These are phyloP conservation scores for Linyphia triangularis DNA, from an alignment of 2,888 invertebrate species.

Conservation along the genomic window DNA sequence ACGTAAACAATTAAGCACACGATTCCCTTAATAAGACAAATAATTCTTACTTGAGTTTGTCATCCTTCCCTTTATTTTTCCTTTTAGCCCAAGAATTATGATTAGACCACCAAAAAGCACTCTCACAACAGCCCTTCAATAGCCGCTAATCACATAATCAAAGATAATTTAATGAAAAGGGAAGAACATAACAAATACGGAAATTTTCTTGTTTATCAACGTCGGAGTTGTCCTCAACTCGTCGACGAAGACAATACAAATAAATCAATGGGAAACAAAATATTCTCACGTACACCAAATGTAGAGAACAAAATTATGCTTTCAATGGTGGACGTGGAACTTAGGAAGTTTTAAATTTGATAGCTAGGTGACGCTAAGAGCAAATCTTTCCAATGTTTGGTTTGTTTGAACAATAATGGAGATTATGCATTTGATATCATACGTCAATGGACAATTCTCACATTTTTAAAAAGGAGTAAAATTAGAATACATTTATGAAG, in stretches of 20 bases:
- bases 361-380: too few species aligned
- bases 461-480: too few species aligned
- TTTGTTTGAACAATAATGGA: too few species aligned
- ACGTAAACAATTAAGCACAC: neutral
- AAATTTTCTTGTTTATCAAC: neutral
- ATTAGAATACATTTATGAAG: too few species aligned
- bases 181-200: slow-evolving; percentile 33
- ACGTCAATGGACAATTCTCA: too few species aligned
- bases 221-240: slow-evolving; percentile 6
- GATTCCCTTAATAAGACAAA: neutral
- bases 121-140: slow-evolving; percentile 53
- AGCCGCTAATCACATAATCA: slow-evolving; percentile 71
- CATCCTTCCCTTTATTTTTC: slow-evolving; percentile 32
- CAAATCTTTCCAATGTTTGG: too few species aligned
- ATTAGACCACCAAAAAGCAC: slow-evolving; percentile 63
- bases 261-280: slow-evolving; percentile 46
- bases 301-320: too few species aligned
- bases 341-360: too few species aligned
- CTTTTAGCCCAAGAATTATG: slow-evolving; percentile 22
- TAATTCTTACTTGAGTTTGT: slow-evolving; percentile 35
- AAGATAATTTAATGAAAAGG: slow-evolving; percentile 10
- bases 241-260: slow-evolving; percentile 39
- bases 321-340: too few species aligned
- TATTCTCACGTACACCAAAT: slow-evolving; percentile 73
- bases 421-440: too few species aligned